Base-by-base conservation (phyloP, 2,113 vertebrate species). In the Dipodomys stephensi region DNA sequence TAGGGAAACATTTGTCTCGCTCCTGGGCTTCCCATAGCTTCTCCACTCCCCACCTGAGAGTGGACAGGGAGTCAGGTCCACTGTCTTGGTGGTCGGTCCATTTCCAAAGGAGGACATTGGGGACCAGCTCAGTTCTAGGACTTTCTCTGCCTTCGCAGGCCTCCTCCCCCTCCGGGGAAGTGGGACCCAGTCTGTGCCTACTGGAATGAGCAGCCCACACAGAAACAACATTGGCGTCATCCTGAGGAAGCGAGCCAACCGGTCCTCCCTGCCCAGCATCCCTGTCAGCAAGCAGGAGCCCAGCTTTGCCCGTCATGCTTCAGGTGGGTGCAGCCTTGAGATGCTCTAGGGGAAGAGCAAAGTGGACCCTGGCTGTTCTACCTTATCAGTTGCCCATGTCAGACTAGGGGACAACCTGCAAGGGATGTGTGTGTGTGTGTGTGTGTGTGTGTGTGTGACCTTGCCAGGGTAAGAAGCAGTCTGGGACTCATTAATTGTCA, bases 261-360 rank as follows among this genome's bases (percentile, higher is more conserved):
- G 97, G 27, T 94, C 97, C 72, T 97, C 97, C 0, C 94, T 98
- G 72, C 97, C 98, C 53, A 97, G 81, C 71, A 91, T 96, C 19
- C 95, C 94, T 0, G 20, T 86, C 68, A 88, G 76, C 89, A 96
- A 25, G 44, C 87, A 91, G 32, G 93, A 94, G 28, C 87, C 88
- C 67, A 72, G 88, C 35, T 93, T 97, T 46, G 81, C 90, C 1
- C 92, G 73, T 6, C 97, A 93, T 0, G 93, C 97, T 6, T 98
- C 98, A 96, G 98, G 98, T 98, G 80, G 97, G 27, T 2, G 15
- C 6, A 15, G 46, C 46, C 53, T 62, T 0, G 3, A 87, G 65
- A 4, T 15, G 7, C 69, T 64, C 68, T 46, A 39, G 32, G 35
- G 53, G 28, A 2, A 0, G 19, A 28, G 60, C 32, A 18, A 30